These are phyloP conservation scores for Apamea epomidion DNA, from an alignment of 2,888 invertebrate species.

Conservation along the genomic window DNA sequence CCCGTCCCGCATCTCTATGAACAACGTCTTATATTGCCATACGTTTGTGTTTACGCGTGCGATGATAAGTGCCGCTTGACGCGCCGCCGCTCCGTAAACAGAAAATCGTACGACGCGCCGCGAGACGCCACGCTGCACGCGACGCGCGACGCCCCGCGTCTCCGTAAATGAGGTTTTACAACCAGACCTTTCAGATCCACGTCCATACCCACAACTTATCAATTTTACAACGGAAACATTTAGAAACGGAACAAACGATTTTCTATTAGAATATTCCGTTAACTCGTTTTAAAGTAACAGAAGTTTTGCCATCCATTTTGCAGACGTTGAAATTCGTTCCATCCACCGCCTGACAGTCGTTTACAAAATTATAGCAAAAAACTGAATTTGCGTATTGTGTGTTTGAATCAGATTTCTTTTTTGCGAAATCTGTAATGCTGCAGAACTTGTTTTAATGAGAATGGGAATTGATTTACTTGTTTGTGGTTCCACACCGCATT, in stretches of 20 bases:
- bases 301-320: conserved; percentile 39
- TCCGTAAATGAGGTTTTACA: too few species aligned
- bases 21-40: too few species aligned
- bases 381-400: conserved; percentile 52
- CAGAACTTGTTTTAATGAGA: conserved; percentile 21
- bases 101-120: too few species aligned
- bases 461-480: conserved; percentile 30
- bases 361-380: conserved; percentile 57
- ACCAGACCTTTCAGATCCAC: background rate
- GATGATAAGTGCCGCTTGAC: too few species aligned
- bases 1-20: too few species aligned
- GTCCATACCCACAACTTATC: background rate
- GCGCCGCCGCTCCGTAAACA: too few species aligned
- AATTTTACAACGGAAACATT: conserved; percentile 20
- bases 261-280: conserved; percentile 25
- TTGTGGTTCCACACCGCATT: conserved; percentile 21
- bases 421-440: conserved; percentile 49
- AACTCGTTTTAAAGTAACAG: conserved; percentile 19
- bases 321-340: conserved; percentile 53
- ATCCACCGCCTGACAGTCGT: conserved; percentile 38
- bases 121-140: too few species aligned
- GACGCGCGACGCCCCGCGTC: too few species aligned
- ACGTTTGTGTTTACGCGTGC: too few species aligned
- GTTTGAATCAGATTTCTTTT: conserved; percentile 45
- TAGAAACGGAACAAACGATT: conserved; percentile 27